Base-by-base conservation (phyloP, 2,113 vertebrate genomes). In the Puma concolor region DNA sequence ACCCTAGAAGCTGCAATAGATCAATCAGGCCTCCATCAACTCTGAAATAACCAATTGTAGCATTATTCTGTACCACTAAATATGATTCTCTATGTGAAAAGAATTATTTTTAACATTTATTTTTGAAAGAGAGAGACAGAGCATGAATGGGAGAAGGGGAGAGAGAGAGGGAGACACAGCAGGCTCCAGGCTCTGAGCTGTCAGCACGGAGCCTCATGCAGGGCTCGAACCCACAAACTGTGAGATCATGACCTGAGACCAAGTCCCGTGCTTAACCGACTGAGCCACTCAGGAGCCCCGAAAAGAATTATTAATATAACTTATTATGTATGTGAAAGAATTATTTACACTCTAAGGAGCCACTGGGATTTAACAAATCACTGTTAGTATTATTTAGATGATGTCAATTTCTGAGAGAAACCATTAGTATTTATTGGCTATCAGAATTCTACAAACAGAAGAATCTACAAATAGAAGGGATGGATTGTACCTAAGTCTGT, bases 401-500 rank as follows among this genome's bases (percentile, higher is more conserved):
- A 48, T 63, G 14, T 93, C 31, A 66, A 12, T 64, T 95, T 96
- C 80, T 93, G 66, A 95, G 91, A 88, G 64, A 92, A 88, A 89
- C 60, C 71, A 48, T 63, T 95, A 96, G n/a, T 67, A 74, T 23
- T 86, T 57, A 54, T 52, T 96, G 80, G 31, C 33, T 88, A 25
- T 87, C 74, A 85, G 64, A 95, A 48, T 84, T 82, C 82, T 83
- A 17, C 57, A 60, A 60, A 8, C 57, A 60, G 57, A 19, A 23
- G 17, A 67, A 92, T 57, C 79, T 76, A 63, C 88, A 54, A 93
- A 74, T 25, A 71, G 19, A 89, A 94, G 31, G 64, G 71, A 90
- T 15, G 72, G 66, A 77, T 19, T 21, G 11, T 52, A 90, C n/a
- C 33, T 52, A 83, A 74, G 86, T 63, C 36, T 50, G 14, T n/a